Evolutionary conservation across 2,797 vertebrate genomes (phyloP).

Genomic region (Denticeps clupeoides): DNA sequence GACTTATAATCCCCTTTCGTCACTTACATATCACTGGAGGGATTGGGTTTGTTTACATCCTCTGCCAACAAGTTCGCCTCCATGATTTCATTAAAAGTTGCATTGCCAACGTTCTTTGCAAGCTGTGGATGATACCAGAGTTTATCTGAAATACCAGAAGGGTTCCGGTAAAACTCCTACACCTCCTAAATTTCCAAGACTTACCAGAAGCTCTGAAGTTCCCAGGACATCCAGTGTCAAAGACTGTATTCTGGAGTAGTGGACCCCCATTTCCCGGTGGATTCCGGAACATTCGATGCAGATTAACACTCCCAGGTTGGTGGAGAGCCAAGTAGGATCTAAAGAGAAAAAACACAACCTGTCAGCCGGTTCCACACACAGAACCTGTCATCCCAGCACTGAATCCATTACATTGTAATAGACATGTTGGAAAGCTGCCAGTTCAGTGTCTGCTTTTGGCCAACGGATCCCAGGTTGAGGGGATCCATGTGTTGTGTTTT

Average conservation of each 20-base stretch:
- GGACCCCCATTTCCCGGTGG: conserved; percentile 91
- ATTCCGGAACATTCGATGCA: conserved; percentile 97
- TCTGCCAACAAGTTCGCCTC: conserved; percentile 72
- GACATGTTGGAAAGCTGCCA: too few relatives aligned
- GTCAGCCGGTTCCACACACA: too few relatives aligned
- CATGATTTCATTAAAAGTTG: conserved; percentile 90
- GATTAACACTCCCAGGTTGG: conserved; percentile 88
- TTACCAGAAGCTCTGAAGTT: conserved; percentile 93
- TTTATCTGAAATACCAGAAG: too few relatives aligned
- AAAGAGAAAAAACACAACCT: background rate
- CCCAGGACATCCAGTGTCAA: conserved; percentile 89
- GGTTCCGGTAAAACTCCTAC: background rate
- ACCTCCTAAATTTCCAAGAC: conserved; percentile 9
- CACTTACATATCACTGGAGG: conserved; percentile 88
- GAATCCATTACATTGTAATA: too few relatives aligned
- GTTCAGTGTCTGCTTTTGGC: too few relatives aligned
- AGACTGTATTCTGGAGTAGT: conserved; percentile 95
- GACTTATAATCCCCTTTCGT: background rate
- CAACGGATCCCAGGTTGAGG: too few relatives aligned
- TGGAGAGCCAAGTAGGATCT: conserved; percentile 95
- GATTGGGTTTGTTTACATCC: conserved; percentile 67
- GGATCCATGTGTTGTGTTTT: too few relatives aligned
- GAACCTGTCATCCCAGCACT: too few relatives aligned
- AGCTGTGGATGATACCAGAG: conserved; percentile 63
- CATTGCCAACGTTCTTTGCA: conserved; percentile 91